Base-by-base conservation (phyloP, 2,888 invertebrate genomes). In the Tiliacea citrago region DNA sequence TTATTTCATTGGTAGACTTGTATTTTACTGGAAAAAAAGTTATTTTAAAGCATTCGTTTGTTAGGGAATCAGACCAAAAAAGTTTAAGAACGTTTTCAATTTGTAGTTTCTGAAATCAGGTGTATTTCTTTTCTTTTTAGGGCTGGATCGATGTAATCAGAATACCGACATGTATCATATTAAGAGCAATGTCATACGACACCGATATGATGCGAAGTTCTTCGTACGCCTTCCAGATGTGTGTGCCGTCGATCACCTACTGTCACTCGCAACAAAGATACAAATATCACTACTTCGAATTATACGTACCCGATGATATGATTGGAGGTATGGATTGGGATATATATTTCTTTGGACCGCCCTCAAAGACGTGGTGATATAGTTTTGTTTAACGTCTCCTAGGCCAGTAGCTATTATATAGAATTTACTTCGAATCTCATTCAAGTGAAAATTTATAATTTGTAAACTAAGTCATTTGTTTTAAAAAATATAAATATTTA, bases 151-250 rank as follows among this genome's bases (percentile, higher is more conserved):
- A 91, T 47, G 35, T 93, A 21, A 29, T 61, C 0, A 90, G 94
- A 77, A 92, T 95, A 21, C 95, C 95, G 3, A 92, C 91, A 0
- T 95, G 95, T 78, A 94, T 94, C 0, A 10, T 91, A 10, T 61
- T 95, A 0, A 89, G 90, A 81, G 93, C 90, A 0, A 86, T 73
- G 0, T 62, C 94, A 0, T 89, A 85, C 39, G 87, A 89, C 53
- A 76, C 81, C 18, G 92, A 94, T 49, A 49, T 86, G 45, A 90
- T 93, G 24, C 86, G 93, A 8, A 91, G 89, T 55, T 92, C 93
- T 0, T 73, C 93, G 0, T 93, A 86, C 75, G 85, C 84, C 24
- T 94, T 94, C 78, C 94, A 94, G 78, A 82, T 95, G 0, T 95
- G 95, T 69, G 93, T 94, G 0, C 93, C 93, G 0, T 90, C 94